Base-by-base conservation (phyloP, 2,888 invertebrate genomes). In the Zygaena filipendulae region DNA sequence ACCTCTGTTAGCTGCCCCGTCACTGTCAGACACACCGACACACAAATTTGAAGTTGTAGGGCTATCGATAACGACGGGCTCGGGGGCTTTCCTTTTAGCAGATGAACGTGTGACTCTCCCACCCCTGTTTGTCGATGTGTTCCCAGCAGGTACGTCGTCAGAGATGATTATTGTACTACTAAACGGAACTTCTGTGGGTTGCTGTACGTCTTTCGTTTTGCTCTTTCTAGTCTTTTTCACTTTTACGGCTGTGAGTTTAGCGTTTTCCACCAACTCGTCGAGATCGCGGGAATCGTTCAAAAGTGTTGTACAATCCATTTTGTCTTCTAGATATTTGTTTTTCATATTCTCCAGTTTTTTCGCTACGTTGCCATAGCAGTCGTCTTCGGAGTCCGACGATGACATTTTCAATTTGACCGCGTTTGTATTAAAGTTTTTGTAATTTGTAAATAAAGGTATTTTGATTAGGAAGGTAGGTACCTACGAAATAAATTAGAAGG, bases 381-480 rank as follows among this genome's bases (percentile, higher is more conserved):
- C 75, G 16, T 72, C 72, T 13, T 77, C 77, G 0, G 75, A 75
- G 36, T 71, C 75, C 0, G 75, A 72, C 1, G 68, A 71, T 36
- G 55, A 61, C 53, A 54, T 59, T 30, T 25, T 27, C 26, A 27
- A 8, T 13, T 13, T 22, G n/a, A n/a, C n/a, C n/a, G n/a, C n/a
- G n/a, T n/a, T n/a, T n/a, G n/a, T n/a, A n/a, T n/a, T n/a, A n/a
- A n/a, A n/a, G n/a, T n/a, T n/a, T n/a, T n/a, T n/a, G n/a, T n/a
- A n/a, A n/a, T n/a, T n/a, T n/a, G n/a, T n/a, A n/a, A n/a, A n/a
- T n/a, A n/a, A n/a, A n/a, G n/a, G n/a, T n/a, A n/a, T n/a, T n/a
- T n/a, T n/a, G n/a, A n/a, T n/a, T n/a, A n/a, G n/a, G n/a, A n/a
- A n/a, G n/a, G n/a, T n/a, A n/a, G n/a, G n/a, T n/a, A n/a, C n/a